phyloP scores from a whole-genome alignment of 2,113 vertebrate species.

The Mugil cephalus region DNA sequence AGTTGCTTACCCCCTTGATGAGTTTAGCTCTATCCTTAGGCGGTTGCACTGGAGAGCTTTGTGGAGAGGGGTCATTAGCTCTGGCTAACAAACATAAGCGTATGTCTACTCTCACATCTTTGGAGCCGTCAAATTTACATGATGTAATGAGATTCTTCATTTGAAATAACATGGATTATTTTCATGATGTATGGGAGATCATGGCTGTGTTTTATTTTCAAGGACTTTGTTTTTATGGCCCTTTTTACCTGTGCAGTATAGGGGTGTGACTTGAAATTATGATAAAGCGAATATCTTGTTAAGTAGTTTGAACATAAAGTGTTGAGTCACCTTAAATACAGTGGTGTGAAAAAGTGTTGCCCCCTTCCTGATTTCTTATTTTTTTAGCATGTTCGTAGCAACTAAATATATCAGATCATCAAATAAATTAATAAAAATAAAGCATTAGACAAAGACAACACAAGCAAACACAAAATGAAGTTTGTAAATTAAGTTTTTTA shows the following conservation, averaged over 20 bases:
- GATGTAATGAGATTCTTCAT: conserved; percentile 60
- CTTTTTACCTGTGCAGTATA: neutral
- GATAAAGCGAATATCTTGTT: neutral
- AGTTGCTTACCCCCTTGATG: conserved; percentile 40
- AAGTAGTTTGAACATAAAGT: conserved; percentile 15
- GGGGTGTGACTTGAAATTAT: neutral
- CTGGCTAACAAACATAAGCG: conserved; percentile 52
- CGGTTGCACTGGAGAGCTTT: conserved; percentile 40
- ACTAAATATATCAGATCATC: too few relatives aligned
- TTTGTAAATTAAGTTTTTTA: too few relatives aligned
- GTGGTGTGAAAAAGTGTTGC: too few relatives aligned
- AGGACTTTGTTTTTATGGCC: conserved; percentile 37
- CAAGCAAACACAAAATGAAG: too few relatives aligned
- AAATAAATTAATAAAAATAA: too few relatives aligned
- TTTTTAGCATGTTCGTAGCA: too few relatives aligned
- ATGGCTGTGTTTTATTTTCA: conserved; percentile 42
- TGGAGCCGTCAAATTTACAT: conserved; percentile 58
- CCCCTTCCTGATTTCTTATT: too few relatives aligned
- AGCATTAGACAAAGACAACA: too few relatives aligned
- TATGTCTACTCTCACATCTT: conserved; percentile 36
- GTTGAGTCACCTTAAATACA: neutral
- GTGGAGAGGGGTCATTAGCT: conserved; percentile 55
- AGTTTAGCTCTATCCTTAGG: conserved; percentile 49
- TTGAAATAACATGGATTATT: conserved; percentile 47
- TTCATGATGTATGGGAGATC: conserved; percentile 46